Conservation (phyloP, 2,888 invertebrate species). For the Noctuana brunneofusca region DNA sequence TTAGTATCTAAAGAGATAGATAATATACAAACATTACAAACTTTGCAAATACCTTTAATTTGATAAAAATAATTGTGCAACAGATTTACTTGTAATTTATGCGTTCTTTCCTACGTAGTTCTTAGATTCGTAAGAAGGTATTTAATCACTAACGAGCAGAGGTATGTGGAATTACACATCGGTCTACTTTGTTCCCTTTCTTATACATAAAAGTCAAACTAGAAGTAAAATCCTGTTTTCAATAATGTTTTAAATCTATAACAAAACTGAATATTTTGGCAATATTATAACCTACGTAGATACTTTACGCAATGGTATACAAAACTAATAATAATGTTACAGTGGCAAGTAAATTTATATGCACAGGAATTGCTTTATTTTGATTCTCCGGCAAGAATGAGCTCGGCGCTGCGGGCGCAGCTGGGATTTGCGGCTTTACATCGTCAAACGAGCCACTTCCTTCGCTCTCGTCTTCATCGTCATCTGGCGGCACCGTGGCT, state of each 20-base stretch:
- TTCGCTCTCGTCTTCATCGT: constrained; percentile 73
- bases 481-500: constrained; percentile 68
- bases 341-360: constrained; percentile 40
- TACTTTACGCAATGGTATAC: constrained; percentile 24
- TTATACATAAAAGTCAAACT: constrained; percentile 52
- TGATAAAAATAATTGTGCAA: background rate
- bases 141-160: constrained; percentile 16
- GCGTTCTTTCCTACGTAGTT: background rate
- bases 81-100: background rate
- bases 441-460: constrained; percentile 71
- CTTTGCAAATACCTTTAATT: background rate
- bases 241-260: constrained; percentile 5
- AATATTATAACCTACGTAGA: background rate
- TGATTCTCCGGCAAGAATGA: constrained; percentile 67
- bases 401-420: constrained; percentile 72
- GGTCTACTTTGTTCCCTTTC: constrained; percentile 60
- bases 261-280: constrained; percentile 12
- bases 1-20: background rate
- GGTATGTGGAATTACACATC: constrained; percentile 33
- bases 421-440: constrained; percentile 52
- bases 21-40: too few species aligned
- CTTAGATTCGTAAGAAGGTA: background rate
- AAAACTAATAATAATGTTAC: constrained; percentile 37
- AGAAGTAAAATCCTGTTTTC: constrained; percentile 42
- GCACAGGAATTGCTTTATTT: constrained; percentile 51